phyloP scores from a whole-genome alignment of 2,888 invertebrate species.

The Rhagium mordax region DNA sequence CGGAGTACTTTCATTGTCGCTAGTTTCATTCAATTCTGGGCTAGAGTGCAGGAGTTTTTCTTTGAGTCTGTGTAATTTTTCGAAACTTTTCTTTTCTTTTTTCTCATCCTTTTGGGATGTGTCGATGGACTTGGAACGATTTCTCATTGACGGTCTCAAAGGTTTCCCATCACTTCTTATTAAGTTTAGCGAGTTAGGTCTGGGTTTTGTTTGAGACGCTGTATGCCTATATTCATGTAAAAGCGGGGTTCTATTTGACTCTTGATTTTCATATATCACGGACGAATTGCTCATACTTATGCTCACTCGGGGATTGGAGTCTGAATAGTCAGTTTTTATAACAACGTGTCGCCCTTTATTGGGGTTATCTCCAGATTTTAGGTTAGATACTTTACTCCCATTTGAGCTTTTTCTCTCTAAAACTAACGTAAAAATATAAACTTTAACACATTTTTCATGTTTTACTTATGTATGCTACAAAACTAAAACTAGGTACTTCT shows the following conservation, averaged over 20 bases:
- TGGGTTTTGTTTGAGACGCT: constrained; percentile 52
- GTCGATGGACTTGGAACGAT: constrained; percentile 65
- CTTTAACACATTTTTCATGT: not conserved
- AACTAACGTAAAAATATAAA: constrained; percentile 50
- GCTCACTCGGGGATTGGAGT: constrained; percentile 51
- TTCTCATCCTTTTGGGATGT: constrained; percentile 51
- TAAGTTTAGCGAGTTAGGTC: constrained; percentile 62
- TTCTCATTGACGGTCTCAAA: constrained; percentile 50
- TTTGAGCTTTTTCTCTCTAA: constrained; percentile 59
- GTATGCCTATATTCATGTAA: constrained; percentile 55
- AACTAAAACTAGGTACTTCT: not conserved
- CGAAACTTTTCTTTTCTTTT: constrained; percentile 60
- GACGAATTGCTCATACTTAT: constrained; percentile 54
- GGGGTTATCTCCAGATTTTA: constrained; percentile 51
- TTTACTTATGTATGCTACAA: not conserved
- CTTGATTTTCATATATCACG: constrained; percentile 55
- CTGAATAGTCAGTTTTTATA: constrained; percentile 60
- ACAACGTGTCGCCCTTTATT: constrained; percentile 63
- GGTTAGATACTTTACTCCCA: constrained; percentile 56
- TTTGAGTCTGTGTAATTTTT: constrained; percentile 64
- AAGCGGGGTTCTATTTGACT: constrained; percentile 51
- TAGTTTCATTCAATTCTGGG: constrained; percentile 64
- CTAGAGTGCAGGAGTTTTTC: constrained; percentile 67
- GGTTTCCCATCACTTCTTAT: constrained; percentile 55
- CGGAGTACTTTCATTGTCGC: constrained; percentile 81